A percentile compares a stretch with the other conserved stretches of the same genome.
These are phyloP conservation scores for Diadumene lineata DNA, from an alignment of 92 coral and sea anemone species.

Conservation along the genomic window DNA sequence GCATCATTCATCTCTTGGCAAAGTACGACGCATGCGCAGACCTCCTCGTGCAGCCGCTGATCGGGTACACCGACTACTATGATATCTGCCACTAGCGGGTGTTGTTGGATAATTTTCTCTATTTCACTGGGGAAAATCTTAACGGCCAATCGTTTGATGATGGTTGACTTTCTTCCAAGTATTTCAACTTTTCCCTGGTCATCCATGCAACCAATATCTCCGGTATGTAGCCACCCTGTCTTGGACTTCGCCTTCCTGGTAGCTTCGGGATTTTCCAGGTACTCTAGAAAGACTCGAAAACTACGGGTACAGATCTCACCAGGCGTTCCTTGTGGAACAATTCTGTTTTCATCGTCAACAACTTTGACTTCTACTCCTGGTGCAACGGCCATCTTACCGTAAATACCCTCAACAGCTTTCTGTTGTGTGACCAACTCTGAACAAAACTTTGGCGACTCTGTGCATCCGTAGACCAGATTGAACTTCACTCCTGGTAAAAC, in stretches of 20 bases:
- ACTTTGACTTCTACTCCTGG: conserved; percentile 30
- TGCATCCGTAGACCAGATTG: neutral
- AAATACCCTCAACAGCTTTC: neutral
- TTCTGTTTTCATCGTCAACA: conserved; percentile 15
- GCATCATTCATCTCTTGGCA: too few species aligned
- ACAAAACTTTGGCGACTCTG: neutral
- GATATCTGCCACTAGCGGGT: neutral
- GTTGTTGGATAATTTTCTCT: conserved; percentile 1
- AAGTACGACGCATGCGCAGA: conserved; percentile 13
- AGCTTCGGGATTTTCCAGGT: conserved; percentile 34
- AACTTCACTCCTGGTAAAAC: neutral
- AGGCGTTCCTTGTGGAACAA: conserved; percentile 21
- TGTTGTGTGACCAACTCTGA: neutral
- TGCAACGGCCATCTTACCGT: conserved; percentile 18
- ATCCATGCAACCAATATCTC: conserved; percentile 3
- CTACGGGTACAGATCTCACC: conserved; percentile 39
- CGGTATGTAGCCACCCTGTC: conserved; percentile 10
- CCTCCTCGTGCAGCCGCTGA: conserved; percentile 19
- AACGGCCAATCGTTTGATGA: neutral
- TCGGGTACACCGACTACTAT: conserved; percentile 14
- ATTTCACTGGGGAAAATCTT: conserved; percentile 16
- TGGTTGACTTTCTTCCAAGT: neutral
- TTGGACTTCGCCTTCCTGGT: conserved; percentile 21
- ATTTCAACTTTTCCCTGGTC: neutral
- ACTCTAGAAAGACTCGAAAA: conserved; percentile 29